Evolutionary conservation across 2,113 vertebrate species (phyloP).

Genomic region (Speoplatyrhinus poulsoni): DNA sequence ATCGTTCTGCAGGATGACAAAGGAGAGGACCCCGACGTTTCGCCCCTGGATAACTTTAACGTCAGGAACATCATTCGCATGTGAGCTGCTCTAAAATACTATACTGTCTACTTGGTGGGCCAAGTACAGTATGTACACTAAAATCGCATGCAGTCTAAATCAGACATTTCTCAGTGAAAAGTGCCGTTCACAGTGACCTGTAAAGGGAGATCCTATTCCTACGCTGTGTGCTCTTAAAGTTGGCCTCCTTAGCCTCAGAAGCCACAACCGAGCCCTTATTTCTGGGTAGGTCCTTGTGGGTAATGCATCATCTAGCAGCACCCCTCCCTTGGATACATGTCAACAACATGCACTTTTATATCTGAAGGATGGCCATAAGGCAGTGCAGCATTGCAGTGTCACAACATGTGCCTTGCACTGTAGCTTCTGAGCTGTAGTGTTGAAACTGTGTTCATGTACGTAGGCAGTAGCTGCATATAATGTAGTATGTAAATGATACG

Average conservation of each 20-base stretch:
- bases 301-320: slow-evolving; percentile 15
- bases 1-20: slow-evolving; percentile 94
- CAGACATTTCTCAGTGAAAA: neutral
- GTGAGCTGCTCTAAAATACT: slow-evolving; percentile 74
- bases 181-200: neutral
- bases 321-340: slow-evolving; percentile 16
- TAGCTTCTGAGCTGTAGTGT: neutral
- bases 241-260: neutral
- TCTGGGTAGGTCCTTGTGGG: slow-evolving; percentile 15
- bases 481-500: neutral
- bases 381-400: neutral
- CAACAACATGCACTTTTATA: neutral
- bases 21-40: slow-evolving; percentile 89
- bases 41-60: slow-evolving; percentile 93
- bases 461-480: neutral
- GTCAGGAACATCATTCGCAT: slow-evolving; percentile 96
- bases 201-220: neutral
- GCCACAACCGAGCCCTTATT: neutral
- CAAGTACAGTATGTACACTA: too few relatives aligned
- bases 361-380: neutral
- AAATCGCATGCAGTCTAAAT: neutral
- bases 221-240: neutral
- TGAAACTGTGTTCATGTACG: neutral
- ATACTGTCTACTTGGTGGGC: neutral
- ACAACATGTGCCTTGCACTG: neutral